A percentile compares a stretch with the other conserved stretches of the same genome.
These are phyloP conservation scores for Theonella swinhoei DNA, from an alignment of 37 sponge, comb jelly and placozoan species.

Conservation along the genomic window DNA sequence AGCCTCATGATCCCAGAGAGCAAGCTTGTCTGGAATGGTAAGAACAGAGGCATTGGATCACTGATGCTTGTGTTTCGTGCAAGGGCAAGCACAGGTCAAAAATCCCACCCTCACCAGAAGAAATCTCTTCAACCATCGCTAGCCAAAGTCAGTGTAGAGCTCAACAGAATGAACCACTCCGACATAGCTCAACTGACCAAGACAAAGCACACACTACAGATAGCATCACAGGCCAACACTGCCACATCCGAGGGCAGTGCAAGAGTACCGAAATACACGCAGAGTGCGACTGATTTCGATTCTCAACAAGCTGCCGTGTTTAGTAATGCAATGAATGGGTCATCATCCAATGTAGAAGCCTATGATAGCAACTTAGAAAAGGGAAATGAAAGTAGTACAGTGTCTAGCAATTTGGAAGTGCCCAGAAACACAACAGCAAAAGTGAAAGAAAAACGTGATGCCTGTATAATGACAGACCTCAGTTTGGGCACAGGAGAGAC, in stretches of 20 bases:
- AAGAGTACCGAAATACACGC: background rate
- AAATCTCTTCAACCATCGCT: background rate
- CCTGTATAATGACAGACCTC: slow-evolving; percentile 32
- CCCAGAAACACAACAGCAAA: background rate
- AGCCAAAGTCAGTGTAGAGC: background rate
- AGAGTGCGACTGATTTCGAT: too few relatives aligned
- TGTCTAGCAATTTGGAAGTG: background rate
- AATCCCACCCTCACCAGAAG: background rate
- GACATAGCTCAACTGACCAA: slow-evolving; percentile 6
- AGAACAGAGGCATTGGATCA: background rate
- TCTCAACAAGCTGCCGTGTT: too few relatives aligned
- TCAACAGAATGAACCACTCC: slow-evolving; percentile 12
- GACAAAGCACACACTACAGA: background rate
- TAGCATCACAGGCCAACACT: background rate
- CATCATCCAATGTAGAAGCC: too few relatives aligned
- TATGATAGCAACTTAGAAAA: too few relatives aligned
- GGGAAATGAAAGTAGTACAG: background rate
- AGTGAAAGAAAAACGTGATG: slow-evolving; percentile 18
- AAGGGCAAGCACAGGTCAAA: background rate
- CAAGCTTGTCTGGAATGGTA: slow-evolving; percentile 33
- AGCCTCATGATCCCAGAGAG: slow-evolving; percentile 50
- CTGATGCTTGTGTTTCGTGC: slow-evolving; percentile 55
- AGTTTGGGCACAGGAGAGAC: slow-evolving; percentile 8
- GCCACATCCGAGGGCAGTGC: background rate
- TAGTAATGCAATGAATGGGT: background rate